Conservation (phyloP, 2,113 vertebrate species). For the Protomyctophum bolini region DNA sequence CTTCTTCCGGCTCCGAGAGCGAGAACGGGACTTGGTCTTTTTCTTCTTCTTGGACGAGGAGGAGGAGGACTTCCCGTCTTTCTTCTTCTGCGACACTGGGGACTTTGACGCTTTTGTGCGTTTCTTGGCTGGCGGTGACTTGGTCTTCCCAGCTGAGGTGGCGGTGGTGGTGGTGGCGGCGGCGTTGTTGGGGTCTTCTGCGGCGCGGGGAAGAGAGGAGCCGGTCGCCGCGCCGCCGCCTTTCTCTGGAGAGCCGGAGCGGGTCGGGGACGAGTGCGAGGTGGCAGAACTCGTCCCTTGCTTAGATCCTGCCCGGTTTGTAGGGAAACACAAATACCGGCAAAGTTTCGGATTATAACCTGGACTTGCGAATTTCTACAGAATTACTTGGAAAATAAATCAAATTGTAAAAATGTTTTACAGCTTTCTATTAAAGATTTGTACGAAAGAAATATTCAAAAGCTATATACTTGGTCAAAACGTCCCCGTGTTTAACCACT, state of each 20-base stretch:
- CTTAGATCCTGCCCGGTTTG: neutral
- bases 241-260: conserved; percentile 2
- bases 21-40: conserved; percentile 58
- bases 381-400: too few species aligned
- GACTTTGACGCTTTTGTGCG: conserved; percentile 59
- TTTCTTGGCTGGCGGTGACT: conserved; percentile 52
- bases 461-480: too few species aligned
- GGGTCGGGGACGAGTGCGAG: neutral
- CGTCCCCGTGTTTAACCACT: too few species aligned
- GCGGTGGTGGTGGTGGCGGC: neutral
- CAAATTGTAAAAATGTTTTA: too few species aligned
- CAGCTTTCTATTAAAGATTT: too few species aligned
- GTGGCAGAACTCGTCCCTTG: conserved; percentile 12
- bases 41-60: conserved; percentile 29
- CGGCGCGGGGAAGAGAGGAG: neutral
- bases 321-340: neutral
- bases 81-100: conserved; percentile 43
- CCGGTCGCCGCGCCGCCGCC: conserved; percentile 8
- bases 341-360: neutral
- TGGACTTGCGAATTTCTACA: neutral
- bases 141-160: neutral
- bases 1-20: conserved; percentile 40
- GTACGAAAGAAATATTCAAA: too few species aligned
- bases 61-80: conserved; percentile 41
- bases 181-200: neutral